Evolutionary conservation across 2,113 vertebrate genomes (phyloP), one percentile per base, ranked within the genome.

Genomic region (Paedocypris sp.): DNA sequence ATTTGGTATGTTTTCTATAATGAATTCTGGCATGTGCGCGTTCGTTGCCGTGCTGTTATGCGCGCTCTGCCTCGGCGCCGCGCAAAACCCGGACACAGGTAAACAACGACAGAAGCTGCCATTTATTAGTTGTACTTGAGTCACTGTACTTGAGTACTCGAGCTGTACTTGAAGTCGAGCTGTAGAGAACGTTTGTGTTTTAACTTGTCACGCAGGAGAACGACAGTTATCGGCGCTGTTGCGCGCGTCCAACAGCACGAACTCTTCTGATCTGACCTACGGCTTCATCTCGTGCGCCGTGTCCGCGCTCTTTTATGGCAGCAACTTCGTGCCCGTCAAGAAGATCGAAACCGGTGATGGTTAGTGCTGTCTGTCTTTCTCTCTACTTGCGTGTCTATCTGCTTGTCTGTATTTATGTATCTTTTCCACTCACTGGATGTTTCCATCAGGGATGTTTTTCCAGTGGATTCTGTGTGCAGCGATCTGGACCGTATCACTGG

Each of bases 301-400:
- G 53, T 80, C 89, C 3, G 80, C 87, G 1, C 5, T 91, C 42
- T 77, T 92, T 0, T 91, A 79, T 62, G 90, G 89, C 10, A 88
- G 87, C 70, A 92, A 91, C 60, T 92, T 89, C 71, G 88, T 89
- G 9, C 88, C 90, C 6, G 84, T 90, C 45, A 92, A 92, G 77
- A 90, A 88, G 66, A 87, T 84, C 61, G 79, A 90, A 31, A 88
- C 88, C 60, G 88, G 89, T 1, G 88, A 92, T 73, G 90, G 90
- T 91, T 19, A 66, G 67, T 31, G 11, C 1, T 10, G 6, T 10
- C 11, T 45, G 15, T 19, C 28, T 33, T 25, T 4, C 23, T 20
- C 28, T 7, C 18, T 29, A 20, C 1, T 68, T n/a, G n/a, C n/a
- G 3, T 36, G 22, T 63, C 1, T 32, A 20, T 60, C 6, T 54